phyloP scores from a whole-genome alignment of 2,797 vertebrate genomes.

The Sebastes matsubarae region DNA sequence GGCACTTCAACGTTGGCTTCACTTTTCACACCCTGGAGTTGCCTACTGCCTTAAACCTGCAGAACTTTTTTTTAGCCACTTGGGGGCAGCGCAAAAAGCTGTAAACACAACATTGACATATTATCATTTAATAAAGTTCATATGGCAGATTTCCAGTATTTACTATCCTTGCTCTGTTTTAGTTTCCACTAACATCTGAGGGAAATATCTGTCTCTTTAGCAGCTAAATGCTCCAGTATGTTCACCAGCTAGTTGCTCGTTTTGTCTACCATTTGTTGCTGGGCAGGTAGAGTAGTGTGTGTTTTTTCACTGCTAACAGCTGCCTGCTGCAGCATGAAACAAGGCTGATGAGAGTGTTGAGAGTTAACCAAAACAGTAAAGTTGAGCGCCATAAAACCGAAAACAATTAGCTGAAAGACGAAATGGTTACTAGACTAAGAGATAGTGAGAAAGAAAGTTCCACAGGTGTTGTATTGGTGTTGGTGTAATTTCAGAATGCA shows the following conservation, averaged over 20 bases:
- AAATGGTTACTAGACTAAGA: background rate
- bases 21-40: too few species aligned
- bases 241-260: background rate
- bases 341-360: background rate
- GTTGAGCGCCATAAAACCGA: background rate
- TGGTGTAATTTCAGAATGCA: conserved; percentile 4
- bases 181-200: background rate
- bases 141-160: background rate
- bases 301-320: background rate
- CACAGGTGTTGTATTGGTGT: background rate
- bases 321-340: background rate
- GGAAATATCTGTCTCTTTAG: background rate
- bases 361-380: background rate
- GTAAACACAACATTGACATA: background rate
- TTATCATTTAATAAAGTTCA: background rate
- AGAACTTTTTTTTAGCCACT: background rate
- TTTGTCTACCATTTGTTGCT: background rate
- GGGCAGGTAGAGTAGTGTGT: background rate
- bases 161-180: background rate
- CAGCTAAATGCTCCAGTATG: background rate
- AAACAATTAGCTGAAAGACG: background rate
- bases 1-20: too few species aligned
- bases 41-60: background rate
- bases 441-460: background rate
- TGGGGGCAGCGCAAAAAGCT: background rate